A percentile compares a stretch with the other conserved stretches of the same genome.
Evolutionary conservation across 2,113 vertebrate species (phyloP).

Genomic region (Mugil cephalus): DNA sequence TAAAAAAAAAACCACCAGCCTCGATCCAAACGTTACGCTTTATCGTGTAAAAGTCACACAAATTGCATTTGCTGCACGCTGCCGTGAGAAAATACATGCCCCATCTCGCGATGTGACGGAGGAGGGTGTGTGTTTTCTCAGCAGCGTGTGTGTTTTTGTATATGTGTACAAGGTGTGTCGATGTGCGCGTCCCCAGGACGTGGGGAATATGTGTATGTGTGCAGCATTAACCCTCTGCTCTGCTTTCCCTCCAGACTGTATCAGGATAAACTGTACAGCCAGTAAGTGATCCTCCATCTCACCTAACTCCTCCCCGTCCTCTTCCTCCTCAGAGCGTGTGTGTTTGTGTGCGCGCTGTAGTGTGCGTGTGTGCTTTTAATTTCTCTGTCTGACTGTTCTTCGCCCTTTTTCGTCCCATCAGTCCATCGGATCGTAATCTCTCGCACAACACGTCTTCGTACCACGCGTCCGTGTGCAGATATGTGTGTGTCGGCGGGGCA

Average conservation of each 20-base stretch:
- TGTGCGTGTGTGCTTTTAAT: constrained; percentile 25
- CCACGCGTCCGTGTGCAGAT: constrained; percentile 37
- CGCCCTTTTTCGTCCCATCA: constrained; percentile 44
- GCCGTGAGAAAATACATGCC: constrained; percentile 25
- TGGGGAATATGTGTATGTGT: constrained; percentile 95
- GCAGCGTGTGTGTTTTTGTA: constrained; percentile 56
- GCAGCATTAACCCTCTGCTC: constrained; percentile 99
- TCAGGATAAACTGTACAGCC: constrained; percentile 99
- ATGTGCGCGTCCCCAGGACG: constrained; percentile 99
- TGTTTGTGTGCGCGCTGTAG: constrained; percentile 35
- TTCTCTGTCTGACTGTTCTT: constrained; percentile 52
- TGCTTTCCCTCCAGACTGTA: constrained; percentile 99
- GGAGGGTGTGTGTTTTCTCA: constrained; percentile 61
- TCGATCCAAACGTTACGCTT: neutral
- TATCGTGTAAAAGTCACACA: neutral
- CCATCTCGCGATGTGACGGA: constrained; percentile 32
- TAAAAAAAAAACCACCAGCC: constrained; percentile 13
- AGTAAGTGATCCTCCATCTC: constrained; percentile 98
- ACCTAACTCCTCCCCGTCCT: constrained; percentile 81
- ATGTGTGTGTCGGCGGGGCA: constrained; percentile 21
- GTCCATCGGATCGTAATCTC: constrained; percentile 40
- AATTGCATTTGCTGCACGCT: constrained; percentile 31
- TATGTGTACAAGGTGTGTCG: constrained; percentile 83
- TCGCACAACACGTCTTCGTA: constrained; percentile 56
- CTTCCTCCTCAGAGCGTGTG: constrained; percentile 70